Percentiles rank a stretch among this genome's conserved stretches.
Evolutionary conservation across 2,797 vertebrate genomes (phyloP).

Genomic region (Pseudochirops corinnae): DNA sequence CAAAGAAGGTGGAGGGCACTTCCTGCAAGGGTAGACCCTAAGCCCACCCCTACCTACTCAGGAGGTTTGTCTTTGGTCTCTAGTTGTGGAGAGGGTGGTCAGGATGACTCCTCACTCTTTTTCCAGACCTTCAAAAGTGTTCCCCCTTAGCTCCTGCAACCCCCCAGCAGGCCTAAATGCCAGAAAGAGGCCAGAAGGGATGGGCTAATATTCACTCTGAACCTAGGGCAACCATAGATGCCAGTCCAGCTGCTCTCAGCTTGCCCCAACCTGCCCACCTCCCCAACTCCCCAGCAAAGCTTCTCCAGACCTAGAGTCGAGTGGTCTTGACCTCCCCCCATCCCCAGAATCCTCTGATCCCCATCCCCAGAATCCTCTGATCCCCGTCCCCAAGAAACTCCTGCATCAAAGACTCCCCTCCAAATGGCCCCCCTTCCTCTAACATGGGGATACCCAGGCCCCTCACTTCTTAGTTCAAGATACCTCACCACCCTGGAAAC

Average conservation of each 20-base stretch:
- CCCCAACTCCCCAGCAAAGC: not conserved
- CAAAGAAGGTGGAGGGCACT: not conserved
- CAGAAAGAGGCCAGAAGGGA: not conserved
- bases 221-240: not conserved
- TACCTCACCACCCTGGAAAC: not conserved
- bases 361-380: not conserved
- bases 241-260: not conserved
- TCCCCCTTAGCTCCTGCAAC: not conserved
- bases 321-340: not conserved
- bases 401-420: not conserved
- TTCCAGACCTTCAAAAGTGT: not conserved
- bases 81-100: not conserved
- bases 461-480: conserved; percentile 1
- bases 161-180: not conserved
- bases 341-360: not conserved
- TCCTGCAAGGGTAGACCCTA: not conserved
- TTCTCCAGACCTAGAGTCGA: not conserved
- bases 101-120: not conserved
- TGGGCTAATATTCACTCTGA: not conserved
- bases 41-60: not conserved
- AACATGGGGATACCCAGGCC: not conserved
- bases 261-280: not conserved
- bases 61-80: not conserved
- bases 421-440: not conserved
- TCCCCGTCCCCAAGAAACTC: not conserved